phyloP scores from a whole-genome alignment of 2,888 invertebrate species.

The Hemaris fuciformis region DNA sequence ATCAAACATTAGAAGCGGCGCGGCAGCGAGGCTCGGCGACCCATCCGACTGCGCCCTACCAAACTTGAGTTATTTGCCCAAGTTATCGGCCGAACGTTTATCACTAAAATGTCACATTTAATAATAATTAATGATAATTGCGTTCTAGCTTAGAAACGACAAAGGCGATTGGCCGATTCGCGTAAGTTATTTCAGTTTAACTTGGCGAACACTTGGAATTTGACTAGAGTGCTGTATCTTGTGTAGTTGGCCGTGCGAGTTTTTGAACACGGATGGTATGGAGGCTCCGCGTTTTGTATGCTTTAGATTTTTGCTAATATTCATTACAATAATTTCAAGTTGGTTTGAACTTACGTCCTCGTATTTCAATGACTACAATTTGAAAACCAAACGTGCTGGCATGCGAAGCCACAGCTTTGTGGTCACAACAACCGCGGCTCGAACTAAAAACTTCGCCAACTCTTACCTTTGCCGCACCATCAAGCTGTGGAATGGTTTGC shows the following conservation, averaged over 20 bases:
- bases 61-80: conserved; percentile 74
- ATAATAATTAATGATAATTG: conserved; percentile 82
- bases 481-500: too few relatives aligned
- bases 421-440: too few relatives aligned
- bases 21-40: conserved; percentile 27
- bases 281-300: background rate
- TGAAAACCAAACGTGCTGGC: too few relatives aligned
- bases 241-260: conserved; percentile 49
- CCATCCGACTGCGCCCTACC: conserved; percentile 20
- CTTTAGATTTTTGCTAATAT: too few relatives aligned
- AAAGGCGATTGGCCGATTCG: conserved; percentile 80
- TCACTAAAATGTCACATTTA: conserved; percentile 77
- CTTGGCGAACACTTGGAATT: conserved; percentile 72
- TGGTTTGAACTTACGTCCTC: too few relatives aligned
- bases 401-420: too few relatives aligned
- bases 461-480: too few relatives aligned
- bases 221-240: conserved; percentile 78
- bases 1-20: conserved; percentile 43
- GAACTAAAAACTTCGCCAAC: too few relatives aligned
- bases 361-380: too few relatives aligned
- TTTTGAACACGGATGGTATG: background rate
- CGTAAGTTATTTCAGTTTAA: conserved; percentile 80
- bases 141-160: conserved; percentile 74
- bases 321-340: too few relatives aligned
- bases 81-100: conserved; percentile 78